Evolutionary conservation across 2,797 vertebrate species (phyloP).

Genomic region (Salarias fasciatus): DNA sequence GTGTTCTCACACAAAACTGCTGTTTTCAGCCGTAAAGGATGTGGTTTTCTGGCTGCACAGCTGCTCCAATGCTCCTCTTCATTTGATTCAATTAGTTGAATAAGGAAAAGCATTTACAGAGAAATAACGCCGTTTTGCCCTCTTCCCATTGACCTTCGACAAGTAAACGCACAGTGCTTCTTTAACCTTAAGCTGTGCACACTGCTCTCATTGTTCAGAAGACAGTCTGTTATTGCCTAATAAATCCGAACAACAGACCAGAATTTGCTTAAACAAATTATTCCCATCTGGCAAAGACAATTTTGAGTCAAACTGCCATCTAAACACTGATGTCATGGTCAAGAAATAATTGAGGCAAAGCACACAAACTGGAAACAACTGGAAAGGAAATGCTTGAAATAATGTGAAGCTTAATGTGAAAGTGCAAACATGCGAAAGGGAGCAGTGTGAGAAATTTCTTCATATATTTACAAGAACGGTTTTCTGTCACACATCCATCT

Average conservation of each 20-base stretch:
- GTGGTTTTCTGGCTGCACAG: neutral
- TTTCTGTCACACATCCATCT: too few species aligned
- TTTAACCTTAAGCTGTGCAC: slow-evolving; percentile 1
- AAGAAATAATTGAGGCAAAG: too few species aligned
- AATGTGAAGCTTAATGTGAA: too few species aligned
- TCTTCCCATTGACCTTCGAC: slow-evolving; percentile 13
- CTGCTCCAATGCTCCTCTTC: neutral
- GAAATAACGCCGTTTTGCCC: neutral
- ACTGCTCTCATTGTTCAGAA: slow-evolving; percentile 5
- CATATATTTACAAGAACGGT: too few species aligned
- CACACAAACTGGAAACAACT: too few species aligned
- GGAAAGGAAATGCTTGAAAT: too few species aligned
- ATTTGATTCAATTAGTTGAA: slow-evolving; percentile 18
- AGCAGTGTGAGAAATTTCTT: too few species aligned
- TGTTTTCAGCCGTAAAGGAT: slow-evolving; percentile 4
- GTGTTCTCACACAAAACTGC: neutral
- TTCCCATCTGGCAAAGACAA: neutral
- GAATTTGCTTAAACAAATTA: slow-evolving; percentile 19
- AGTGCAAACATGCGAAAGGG: too few species aligned
- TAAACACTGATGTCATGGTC: neutral
- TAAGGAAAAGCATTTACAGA: slow-evolving; percentile 1
- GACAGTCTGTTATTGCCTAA: slow-evolving; percentile 10
- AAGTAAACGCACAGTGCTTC: slow-evolving; percentile 7
- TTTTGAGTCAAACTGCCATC: slow-evolving; percentile 13
- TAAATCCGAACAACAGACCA: slow-evolving; percentile 10